phyloP scores from a whole-genome alignment of 2,888 invertebrate genomes.

The Acronicta leporina region DNA sequence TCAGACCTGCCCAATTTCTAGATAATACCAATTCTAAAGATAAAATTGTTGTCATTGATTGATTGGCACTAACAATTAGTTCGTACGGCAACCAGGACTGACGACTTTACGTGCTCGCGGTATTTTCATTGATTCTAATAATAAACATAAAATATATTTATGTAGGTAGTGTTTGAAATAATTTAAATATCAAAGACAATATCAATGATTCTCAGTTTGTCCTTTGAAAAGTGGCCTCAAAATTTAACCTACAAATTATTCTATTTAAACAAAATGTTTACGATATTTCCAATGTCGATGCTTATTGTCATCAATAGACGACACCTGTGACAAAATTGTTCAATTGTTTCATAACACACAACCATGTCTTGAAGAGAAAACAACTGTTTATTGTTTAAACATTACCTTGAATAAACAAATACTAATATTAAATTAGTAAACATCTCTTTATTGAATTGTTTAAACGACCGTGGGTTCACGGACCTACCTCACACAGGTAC shows the following conservation, averaged over 20 bases:
- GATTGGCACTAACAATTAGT: too few relatives aligned
- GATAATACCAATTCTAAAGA: too few relatives aligned
- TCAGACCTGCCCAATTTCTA: too few relatives aligned
- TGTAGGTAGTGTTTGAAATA: too few relatives aligned
- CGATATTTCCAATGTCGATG: conserved; percentile 3
- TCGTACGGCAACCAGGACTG: too few relatives aligned
- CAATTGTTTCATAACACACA: not conserved
- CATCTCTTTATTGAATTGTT: too few relatives aligned
- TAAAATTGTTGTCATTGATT: too few relatives aligned
- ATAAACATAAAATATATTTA: too few relatives aligned
- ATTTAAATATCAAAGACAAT: not conserved
- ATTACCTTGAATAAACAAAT: not conserved
- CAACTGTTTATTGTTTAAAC: not conserved
- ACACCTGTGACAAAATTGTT: not conserved
- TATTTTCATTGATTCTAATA: too few relatives aligned
- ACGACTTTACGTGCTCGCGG: too few relatives aligned
- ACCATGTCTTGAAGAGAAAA: conserved; percentile 1
- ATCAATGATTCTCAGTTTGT: not conserved
- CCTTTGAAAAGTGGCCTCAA: not conserved
- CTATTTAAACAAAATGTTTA: conserved; percentile 7
- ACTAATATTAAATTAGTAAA: not conserved
- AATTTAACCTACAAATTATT: not conserved
- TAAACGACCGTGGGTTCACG: too few relatives aligned
- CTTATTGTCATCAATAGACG: not conserved
- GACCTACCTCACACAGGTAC: too few relatives aligned